These are phyloP conservation scores for Ceratosolen fusciceps DNA, from an alignment of 1,140 invertebrate species.

Conservation along the genomic window DNA sequence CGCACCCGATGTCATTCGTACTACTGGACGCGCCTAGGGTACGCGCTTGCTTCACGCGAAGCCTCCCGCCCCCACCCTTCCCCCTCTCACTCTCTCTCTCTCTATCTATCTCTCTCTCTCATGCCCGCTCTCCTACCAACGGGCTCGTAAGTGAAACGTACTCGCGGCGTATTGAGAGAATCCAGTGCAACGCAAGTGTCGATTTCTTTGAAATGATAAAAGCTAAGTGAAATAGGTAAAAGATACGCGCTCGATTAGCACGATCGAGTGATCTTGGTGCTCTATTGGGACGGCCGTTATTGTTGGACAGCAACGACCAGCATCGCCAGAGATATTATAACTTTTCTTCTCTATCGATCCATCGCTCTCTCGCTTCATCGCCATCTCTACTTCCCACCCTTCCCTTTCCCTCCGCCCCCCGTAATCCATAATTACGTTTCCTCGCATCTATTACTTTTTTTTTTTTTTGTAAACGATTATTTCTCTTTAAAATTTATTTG, in stretches of 20 bases:
- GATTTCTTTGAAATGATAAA: constrained; percentile 28
- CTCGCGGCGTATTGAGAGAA: neutral
- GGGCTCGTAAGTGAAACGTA: neutral
- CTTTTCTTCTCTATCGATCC: too few relatives aligned
- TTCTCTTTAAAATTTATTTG: constrained; percentile 47
- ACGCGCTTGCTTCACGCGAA: neutral
- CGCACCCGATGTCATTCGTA: neutral
- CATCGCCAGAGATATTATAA: constrained; percentile 67
- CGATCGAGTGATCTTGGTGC: constrained; percentile 39
- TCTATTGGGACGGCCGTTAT: constrained; percentile 66
- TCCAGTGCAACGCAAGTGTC: neutral
- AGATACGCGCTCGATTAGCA: constrained; percentile 53
- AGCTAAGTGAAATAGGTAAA: constrained; percentile 51
- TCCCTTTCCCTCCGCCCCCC: too few relatives aligned
- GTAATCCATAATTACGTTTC: constrained; percentile 24
- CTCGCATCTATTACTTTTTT: constrained; percentile 32
- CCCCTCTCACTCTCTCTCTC: too few relatives aligned
- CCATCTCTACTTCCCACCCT: too few relatives aligned
- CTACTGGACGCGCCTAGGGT: neutral
- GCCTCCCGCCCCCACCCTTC: too few relatives aligned
- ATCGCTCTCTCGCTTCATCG: too few relatives aligned
- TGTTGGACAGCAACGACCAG: constrained; percentile 71
- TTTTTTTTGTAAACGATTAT: constrained; percentile 36
- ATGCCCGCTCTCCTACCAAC: too few relatives aligned
- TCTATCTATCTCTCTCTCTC: too few relatives aligned